Percentiles rank a stretch among this genome's conserved stretches.
Evolutionary conservation across 2,113 vertebrate species (phyloP).

Genomic region (Pachyramphus minor): DNA sequence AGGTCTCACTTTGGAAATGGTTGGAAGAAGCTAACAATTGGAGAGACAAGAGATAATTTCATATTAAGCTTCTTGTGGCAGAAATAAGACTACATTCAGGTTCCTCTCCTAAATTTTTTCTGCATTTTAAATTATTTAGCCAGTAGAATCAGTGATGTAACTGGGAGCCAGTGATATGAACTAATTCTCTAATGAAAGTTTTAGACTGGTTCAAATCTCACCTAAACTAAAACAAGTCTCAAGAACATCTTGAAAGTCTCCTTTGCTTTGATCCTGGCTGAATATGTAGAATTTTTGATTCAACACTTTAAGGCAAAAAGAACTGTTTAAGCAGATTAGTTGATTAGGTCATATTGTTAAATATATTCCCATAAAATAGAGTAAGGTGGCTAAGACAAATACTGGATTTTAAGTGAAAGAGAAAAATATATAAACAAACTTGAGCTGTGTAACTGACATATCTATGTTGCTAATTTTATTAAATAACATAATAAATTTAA

Average conservation of each 20-base stretch:
- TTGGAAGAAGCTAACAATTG: background rate
- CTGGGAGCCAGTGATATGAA: background rate
- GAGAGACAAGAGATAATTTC: background rate
- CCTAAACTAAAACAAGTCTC: background rate
- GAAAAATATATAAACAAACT: background rate
- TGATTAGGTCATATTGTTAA: background rate
- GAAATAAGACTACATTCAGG: background rate
- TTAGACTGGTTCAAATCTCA: background rate
- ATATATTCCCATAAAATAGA: background rate
- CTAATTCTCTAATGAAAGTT: background rate
- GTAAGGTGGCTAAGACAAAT: background rate
- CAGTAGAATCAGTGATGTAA: background rate
- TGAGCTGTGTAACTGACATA: background rate
- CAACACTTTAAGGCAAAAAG: background rate
- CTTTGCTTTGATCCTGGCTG: background rate
- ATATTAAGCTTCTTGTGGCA: background rate
- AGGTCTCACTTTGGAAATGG: background rate
- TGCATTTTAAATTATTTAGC: background rate
- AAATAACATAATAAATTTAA: background rate
- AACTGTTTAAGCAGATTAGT: background rate
- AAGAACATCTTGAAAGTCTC: background rate
- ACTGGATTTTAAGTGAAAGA: background rate
- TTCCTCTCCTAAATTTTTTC: background rate
- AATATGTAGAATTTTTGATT: background rate
- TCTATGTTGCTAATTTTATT: background rate